phyloP scores from a whole-genome alignment of 2,797 vertebrate genomes.

The Allochrocebus solatus region DNA sequence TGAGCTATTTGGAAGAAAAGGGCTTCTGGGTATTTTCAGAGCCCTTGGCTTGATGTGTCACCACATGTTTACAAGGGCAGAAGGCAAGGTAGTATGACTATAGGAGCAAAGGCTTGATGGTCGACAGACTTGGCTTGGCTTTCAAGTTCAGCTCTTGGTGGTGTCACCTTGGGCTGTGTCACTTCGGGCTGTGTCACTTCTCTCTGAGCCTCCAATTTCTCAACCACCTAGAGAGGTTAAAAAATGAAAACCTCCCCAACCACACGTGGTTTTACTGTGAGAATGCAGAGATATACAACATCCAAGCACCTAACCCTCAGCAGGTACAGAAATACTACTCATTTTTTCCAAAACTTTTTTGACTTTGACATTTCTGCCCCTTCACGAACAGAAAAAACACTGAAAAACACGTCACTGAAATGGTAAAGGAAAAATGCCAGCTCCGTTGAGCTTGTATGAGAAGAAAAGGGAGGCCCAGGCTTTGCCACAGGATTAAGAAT shows the following conservation, averaged over 20 bases:
- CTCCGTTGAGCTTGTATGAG: not conserved
- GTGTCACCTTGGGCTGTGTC: not conserved
- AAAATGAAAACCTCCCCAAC: not conserved
- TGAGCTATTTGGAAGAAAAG: not conserved
- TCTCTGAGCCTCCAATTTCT: not conserved
- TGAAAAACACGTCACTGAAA: not conserved
- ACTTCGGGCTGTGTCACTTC: not conserved
- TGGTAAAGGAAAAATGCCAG: not conserved
- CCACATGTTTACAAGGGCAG: not conserved
- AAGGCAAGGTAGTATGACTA: not conserved
- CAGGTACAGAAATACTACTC: not conserved
- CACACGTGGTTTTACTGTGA: accelerated
- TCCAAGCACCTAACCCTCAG: not conserved
- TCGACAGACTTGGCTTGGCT: not conserved
- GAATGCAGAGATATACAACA: not conserved
- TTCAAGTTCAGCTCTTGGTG: not conserved
- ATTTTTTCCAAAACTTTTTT: not conserved
- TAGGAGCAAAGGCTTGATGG: not conserved
- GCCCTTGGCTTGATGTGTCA: not conserved
- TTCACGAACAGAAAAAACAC: not conserved
- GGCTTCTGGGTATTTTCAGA: not conserved
- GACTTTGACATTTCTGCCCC: not conserved
- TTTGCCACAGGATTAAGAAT: not conserved
- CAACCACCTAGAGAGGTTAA: not conserved
- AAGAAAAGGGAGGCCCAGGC: not conserved